Evolutionary conservation across 2,888 invertebrate genomes (phyloP), one percentile per base, ranked within the genome.

Genomic region (Acrocera orbiculus): DNA sequence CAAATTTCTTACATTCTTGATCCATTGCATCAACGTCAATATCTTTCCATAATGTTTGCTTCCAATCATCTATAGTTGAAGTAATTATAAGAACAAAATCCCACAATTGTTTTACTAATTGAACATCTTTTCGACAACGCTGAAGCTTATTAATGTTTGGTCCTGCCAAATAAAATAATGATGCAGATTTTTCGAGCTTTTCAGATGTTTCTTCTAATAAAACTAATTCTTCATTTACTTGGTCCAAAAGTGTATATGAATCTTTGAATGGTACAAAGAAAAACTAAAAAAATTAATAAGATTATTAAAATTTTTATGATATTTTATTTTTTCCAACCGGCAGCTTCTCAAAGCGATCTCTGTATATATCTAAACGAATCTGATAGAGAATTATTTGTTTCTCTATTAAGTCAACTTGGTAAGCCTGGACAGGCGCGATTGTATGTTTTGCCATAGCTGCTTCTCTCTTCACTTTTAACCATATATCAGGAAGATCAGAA

Each of bases 1-100:
- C 76, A 52, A 90, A 83, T 46, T 82, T 78, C 57, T 93, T 93
- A 61, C 90, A 85, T 52, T 92, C 90, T 56, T 83, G 76, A 52
- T 93, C 92, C 85, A 93, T 89, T 34, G 73, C 74, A 49, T 93
- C 93, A 3, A 90, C 83, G 48, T 93, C 89, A 38, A 93, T 86
- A 51, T 83, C 82, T 51, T 80, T 80, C 93, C 93, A 95, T 0
- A 79, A 74, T 0, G 90, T 92, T 38, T 73, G 81, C 58, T 90
- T 89, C 93, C 93, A 95, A 54, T 83, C 83, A 32, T 81, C 76
- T 36, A 93, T 76, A 36, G 77, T 80, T 2, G 80, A 77, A 49
- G 73, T 68, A 15, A 89, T 80, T 22, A 89, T 72, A 42, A 69
- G 66, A 26, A 81, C 75, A 53, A 85, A 89, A 59, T 93, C 92